Evolutionary conservation across 2,113 vertebrate species (phyloP).

Genomic region (Neotragus pygmaeus): DNA sequence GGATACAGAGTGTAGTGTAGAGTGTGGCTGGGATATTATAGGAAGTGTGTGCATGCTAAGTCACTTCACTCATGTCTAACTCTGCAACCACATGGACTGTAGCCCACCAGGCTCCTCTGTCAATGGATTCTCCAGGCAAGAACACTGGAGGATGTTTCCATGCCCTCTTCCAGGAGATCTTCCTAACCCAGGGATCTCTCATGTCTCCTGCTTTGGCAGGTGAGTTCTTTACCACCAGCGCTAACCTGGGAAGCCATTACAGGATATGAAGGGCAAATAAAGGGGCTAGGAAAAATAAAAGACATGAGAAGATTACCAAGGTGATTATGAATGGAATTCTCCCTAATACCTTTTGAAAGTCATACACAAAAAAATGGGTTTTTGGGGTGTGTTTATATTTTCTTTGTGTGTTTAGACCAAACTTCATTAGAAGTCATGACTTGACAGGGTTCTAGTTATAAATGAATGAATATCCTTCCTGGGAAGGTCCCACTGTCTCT

Average conservation of each 20-base stretch:
- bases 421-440: neutral
- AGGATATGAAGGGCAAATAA: neutral
- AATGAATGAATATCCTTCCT: neutral
- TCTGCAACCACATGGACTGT: neutral
- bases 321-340: neutral
- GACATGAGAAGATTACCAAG: neutral
- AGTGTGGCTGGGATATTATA: neutral
- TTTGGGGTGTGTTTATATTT: neutral
- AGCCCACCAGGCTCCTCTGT: neutral
- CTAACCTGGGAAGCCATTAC: neutral
- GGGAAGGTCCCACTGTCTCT: neutral
- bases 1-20: neutral
- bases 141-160: neutral
- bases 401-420: neutral
- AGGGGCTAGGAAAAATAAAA: neutral
- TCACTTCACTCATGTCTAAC: fast-evolving
- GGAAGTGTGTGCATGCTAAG: neutral
- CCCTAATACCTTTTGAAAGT: neutral
- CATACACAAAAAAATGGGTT: neutral
- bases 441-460: neutral
- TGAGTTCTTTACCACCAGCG: neutral
- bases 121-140: neutral
- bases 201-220: neutral
- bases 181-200: neutral
- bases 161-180: neutral